A percentile compares a stretch with the other conserved stretches of the same genome.
Conservation (phyloP, 2,797 vertebrate species). For the Poecilia picta region DNA sequence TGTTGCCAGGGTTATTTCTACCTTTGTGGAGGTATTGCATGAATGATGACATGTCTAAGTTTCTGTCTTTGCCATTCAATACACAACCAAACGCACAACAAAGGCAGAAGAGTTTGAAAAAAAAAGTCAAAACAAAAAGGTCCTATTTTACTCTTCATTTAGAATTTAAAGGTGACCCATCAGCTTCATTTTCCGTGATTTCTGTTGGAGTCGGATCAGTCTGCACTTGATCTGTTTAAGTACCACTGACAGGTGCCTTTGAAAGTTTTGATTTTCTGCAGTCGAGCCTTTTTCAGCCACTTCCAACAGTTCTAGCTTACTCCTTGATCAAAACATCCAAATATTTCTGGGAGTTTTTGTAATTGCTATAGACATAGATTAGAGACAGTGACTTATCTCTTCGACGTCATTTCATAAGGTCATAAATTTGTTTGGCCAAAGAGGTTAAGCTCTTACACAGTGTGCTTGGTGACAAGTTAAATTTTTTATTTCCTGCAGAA, state of each 20-base stretch:
- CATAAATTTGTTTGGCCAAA: slow-evolving; percentile 16
- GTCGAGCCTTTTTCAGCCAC: background rate
- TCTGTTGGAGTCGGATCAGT: background rate
- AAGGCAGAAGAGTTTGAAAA: background rate
- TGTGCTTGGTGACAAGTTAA: slow-evolving; percentile 21
- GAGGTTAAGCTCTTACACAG: slow-evolving; percentile 14
- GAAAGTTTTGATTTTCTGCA: background rate
- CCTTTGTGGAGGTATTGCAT: background rate
- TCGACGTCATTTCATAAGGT: slow-evolving; percentile 4
- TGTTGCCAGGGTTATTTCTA: background rate
- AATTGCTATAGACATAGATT: background rate
- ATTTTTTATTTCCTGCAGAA: slow-evolving; percentile 9
- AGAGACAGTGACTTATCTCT: background rate
- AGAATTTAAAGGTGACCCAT: background rate
- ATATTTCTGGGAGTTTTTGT: background rate
- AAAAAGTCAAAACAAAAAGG: no score
- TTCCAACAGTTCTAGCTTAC: background rate
- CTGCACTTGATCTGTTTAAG: background rate
- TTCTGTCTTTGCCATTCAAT: background rate
- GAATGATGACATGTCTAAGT: background rate
- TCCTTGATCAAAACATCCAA: background rate
- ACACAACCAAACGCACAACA: background rate
- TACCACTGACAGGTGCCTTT: background rate
- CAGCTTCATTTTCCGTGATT: background rate
- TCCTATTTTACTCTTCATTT: background rate